Percentiles rank a stretch among this genome's conserved stretches.
Conservation (phyloP, 2,797 vertebrate species). For the Melopsittacus undulatus region DNA sequence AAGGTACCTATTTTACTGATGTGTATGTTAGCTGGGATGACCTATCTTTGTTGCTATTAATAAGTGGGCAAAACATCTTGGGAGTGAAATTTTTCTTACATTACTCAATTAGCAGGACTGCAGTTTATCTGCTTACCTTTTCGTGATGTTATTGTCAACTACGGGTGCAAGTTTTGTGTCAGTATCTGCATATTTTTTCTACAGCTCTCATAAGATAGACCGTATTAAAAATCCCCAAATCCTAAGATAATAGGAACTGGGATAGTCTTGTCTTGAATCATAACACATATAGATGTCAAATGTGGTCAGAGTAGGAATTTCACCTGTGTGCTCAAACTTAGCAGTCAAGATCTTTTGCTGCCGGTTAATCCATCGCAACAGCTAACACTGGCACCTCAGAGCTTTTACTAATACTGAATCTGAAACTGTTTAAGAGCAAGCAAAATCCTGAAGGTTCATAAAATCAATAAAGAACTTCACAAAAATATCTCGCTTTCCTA, state of each 20-base stretch:
- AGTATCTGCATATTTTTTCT: neutral
- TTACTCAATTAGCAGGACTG: neutral
- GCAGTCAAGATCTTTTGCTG: neutral
- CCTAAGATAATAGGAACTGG: neutral
- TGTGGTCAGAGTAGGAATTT: neutral
- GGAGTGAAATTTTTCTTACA: neutral
- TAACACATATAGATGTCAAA: neutral
- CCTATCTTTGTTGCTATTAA: neutral
- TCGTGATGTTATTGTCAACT: neutral
- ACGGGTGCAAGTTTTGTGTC: neutral
- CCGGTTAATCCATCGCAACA: neutral
- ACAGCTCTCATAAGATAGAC: neutral
- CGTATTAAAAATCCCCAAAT: neutral
- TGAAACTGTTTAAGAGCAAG: neutral
- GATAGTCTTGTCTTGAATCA: neutral
- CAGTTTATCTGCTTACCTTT: neutral
- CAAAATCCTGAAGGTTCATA: neutral
- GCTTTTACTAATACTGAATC: neutral
- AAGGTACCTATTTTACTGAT: neutral
- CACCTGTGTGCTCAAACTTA: neutral
- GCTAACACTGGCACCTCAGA: neutral
- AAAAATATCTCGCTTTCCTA: neutral
- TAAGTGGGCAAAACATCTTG: neutral
- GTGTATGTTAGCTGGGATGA: neutral
- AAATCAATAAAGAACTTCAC: neutral